phyloP scores from a whole-genome alignment of 2,888 invertebrate genomes.

The Hoplodrina ambigua region DNA sequence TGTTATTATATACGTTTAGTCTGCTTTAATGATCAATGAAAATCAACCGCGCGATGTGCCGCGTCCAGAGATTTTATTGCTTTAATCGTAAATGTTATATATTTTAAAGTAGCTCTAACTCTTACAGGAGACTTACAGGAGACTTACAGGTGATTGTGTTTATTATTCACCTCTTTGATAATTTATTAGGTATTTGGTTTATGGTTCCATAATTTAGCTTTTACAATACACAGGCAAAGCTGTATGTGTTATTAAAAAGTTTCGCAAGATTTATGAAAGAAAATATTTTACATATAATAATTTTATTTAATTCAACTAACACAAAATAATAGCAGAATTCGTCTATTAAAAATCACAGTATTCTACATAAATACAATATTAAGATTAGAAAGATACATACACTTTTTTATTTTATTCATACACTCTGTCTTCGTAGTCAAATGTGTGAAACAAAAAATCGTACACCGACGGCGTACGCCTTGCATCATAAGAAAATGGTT shows the following conservation, averaged over 20 bases:
- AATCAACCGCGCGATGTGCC: constrained; percentile 42
- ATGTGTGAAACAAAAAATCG: constrained; percentile 45
- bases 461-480: constrained; percentile 45
- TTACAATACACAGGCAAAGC: background rate
- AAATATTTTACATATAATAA: background rate
- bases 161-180: constrained; percentile 1
- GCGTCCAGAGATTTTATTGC: constrained; percentile 40
- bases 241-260: background rate
- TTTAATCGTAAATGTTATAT: constrained; percentile 40
- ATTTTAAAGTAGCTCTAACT: constrained; percentile 24
- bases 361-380: background rate
- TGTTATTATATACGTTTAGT: constrained; percentile 63
- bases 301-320: constrained; percentile 24
- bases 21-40: constrained; percentile 63
- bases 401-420: constrained; percentile 39
- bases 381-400: background rate
- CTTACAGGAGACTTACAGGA: constrained; percentile 32
- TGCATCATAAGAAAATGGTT: constrained; percentile 19
- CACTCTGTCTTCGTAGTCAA: constrained; percentile 38
- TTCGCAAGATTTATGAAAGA: background rate
- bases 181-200: constrained; percentile 12
- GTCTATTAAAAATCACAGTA: constrained; percentile 19
- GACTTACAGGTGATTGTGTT: constrained; percentile 21
- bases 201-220: background rate
- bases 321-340: background rate